Base-by-base conservation (phyloP, 2,797 vertebrate genomes). In the Sternotherus odoratus region DNA sequence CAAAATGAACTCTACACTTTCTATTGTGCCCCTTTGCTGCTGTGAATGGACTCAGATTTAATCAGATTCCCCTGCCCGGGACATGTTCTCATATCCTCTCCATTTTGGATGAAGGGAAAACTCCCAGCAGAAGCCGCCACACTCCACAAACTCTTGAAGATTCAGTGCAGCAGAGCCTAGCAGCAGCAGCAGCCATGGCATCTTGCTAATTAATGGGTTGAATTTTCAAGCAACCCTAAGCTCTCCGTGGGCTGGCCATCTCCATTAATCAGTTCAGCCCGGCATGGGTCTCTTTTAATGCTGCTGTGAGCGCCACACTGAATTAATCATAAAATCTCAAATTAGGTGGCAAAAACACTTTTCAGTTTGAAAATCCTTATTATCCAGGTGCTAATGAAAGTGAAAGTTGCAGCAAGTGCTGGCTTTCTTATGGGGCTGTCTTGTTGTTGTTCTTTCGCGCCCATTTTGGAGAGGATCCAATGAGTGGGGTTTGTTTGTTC, bases 261-360 rank as follows among this genome's bases (percentile, higher is more conserved):
- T 90, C 77, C 53, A 91, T 96, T 97, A 96, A 97, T 97, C 94
- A 96, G 82, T 89, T 86, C 87, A 92, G 3, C 80, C n/a, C 89
- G 85, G 93, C 91, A 53, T 86, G 75, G 49, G 66, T 95, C 79
- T 91, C 80, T 63, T 95, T 43, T 88, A 95, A 95, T 84, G 91
- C 88, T 95, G 87, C 86, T 94, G 88, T 24, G 16, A 90, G 92
- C 77, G 50, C 85, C 54, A 54, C 39, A 66, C 30, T 83, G 63
- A 95, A 96, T 95, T 96, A 94, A 97, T 96, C 92, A 96, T 86
- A 86, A 96, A 96, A 97, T 92, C 83, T 87, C 78, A 92, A 95
- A 94, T 89, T 89, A 97, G 91, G 87, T 81, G 91, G 89, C 72
- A 87, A 91, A 94, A 95, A 89, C 89, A 50, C 82, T 87, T 96